These are phyloP conservation scores for Pseudolycoriella hygida DNA, from an alignment of 2,888 invertebrate genomes.

Conservation along the genomic window DNA sequence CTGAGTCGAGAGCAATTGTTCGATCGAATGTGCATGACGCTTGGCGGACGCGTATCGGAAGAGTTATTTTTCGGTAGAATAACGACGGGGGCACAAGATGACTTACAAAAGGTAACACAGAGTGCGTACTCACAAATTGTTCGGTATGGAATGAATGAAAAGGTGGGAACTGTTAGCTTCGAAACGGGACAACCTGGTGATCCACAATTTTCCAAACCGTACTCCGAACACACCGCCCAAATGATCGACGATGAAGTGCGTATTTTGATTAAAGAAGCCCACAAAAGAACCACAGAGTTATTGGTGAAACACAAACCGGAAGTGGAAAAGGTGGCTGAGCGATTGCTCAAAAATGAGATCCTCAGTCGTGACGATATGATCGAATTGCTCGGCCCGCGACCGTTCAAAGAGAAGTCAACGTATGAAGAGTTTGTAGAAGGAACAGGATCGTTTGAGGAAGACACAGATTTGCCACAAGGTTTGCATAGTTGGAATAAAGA, in stretches of 20 bases:
- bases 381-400: slow-evolving; percentile 80
- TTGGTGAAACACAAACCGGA: slow-evolving; percentile 64
- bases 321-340: slow-evolving; percentile 74
- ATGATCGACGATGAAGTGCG: slow-evolving; percentile 88
- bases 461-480: slow-evolving; percentile 86
- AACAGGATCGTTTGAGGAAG: slow-evolving; percentile 94
- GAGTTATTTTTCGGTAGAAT: slow-evolving; percentile 91
- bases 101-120: slow-evolving; percentile 93
- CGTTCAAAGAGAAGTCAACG: slow-evolving; percentile 96
- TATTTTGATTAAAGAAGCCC: slow-evolving; percentile 55
- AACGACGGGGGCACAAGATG: slow-evolving; percentile 98
- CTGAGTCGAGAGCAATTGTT: slow-evolving; percentile 93
- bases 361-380: slow-evolving; percentile 95
- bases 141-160: slow-evolving; percentile 94
- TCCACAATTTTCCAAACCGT: slow-evolving; percentile 86
- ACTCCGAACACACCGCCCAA: slow-evolving; percentile 94
- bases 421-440: slow-evolving; percentile 99
- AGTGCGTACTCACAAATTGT: slow-evolving; percentile 97
- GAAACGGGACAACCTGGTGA: slow-evolving; percentile 89
- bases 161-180: slow-evolving; percentile 92
- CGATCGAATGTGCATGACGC: slow-evolving; percentile 97
- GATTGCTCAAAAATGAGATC: slow-evolving; percentile 85
- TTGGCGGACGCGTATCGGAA: slow-evolving; percentile 95
- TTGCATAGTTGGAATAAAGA: slow-evolving; percentile 88
- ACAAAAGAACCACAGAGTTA: slow-evolving; percentile 60